Evolutionary conservation across 2,888 invertebrate species (phyloP), one percentile per base, ranked within the genome.

Genomic region (Amphipyra berbera): DNA sequence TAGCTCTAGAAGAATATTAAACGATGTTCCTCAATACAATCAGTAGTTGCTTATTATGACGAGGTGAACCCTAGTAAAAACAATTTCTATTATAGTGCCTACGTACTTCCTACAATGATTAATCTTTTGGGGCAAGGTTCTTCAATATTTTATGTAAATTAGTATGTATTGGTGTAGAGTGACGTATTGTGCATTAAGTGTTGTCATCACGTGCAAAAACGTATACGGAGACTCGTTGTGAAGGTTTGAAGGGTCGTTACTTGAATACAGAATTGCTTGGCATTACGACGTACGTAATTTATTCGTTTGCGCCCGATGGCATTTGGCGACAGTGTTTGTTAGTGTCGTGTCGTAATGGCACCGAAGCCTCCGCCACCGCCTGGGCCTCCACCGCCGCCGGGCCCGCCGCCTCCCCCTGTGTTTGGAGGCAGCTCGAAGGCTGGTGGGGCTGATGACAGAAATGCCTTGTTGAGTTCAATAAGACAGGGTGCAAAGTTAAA

Each of bases 401-500:
- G 95, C 30, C 96, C 96, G 14, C 95, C 95, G 42, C 96, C 96
- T 21, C 95, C 96, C 14, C 94, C 95, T 2, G 86, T 94, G 9
- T 92, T 94, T 47, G 88, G 90, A 30, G 92, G 91, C 65, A 81
- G 91, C 6, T 87, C 95, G 1, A 95, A 95, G 80, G 84, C 90
- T 57, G 85, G 90, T n/a, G 70, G 67, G 0, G 91, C 95, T n/a
- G 96, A 96, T 79, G 95, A 95, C 63, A 95, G 98, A 83, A 96
- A 96, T 81, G 96, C 97, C 48, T 94, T 98, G 62, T 93, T 98
- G 45, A 96, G 96, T 83, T 97, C 98, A 10, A 98, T 98, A 82
- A 96, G 98, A 81, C 97, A 97, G 88, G 98, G 98, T 61, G 93
- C 97, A 54, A 96, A 96, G 82, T 93, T 98, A 74, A 98, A 97